A percentile compares a stretch with the other conserved stretches of the same genome.
phyloP scores from a whole-genome alignment of 2,113 vertebrate genomes.

The Cyanocitta stelleri region DNA sequence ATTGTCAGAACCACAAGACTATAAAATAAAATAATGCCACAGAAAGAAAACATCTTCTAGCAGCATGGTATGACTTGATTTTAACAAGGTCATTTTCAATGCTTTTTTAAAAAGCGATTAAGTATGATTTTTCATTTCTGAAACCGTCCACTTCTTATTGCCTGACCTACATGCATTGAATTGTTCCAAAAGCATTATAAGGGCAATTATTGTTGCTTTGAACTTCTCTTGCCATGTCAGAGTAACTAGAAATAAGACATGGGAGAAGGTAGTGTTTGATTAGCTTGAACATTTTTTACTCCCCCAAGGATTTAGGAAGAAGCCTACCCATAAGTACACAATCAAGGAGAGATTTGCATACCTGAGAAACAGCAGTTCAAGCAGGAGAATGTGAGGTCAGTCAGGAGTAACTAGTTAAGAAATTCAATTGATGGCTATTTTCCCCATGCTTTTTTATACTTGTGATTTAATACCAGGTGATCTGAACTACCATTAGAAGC shows the following conservation, averaged over 20 bases:
- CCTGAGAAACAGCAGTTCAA: conserved; percentile 67
- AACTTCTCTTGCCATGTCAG: conserved; percentile 64
- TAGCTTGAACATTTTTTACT: conserved; percentile 49
- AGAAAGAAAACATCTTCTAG: neutral
- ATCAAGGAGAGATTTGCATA: conserved; percentile 68
- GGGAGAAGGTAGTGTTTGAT: conserved; percentile 56
- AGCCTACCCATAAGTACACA: conserved; percentile 29
- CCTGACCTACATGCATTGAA: conserved; percentile 64
- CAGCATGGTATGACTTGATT: conserved; percentile 58
- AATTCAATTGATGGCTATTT: conserved; percentile 68
- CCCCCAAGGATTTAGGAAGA: conserved; percentile 51
- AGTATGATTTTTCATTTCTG: conserved; percentile 64
- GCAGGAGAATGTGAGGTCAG: conserved; percentile 69
- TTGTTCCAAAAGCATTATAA: conserved; percentile 72
- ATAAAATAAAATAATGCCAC: conserved; percentile 22
- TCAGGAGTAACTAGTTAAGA: conserved; percentile 72
- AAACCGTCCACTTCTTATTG: conserved; percentile 60
- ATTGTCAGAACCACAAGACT: neutral
- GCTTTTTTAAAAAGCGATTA: conserved; percentile 61
- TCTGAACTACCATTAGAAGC: conserved; percentile 67
- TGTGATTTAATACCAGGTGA: conserved; percentile 67
- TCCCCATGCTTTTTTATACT: conserved; percentile 56
- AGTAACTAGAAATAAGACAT: conserved; percentile 62
- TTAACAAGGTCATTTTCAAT: conserved; percentile 66
- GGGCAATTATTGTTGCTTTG: conserved; percentile 71